Percentiles rank a stretch among this genome's conserved stretches.
Conservation (phyloP, 2,797 vertebrate genomes). For the Molothrus ater region DNA sequence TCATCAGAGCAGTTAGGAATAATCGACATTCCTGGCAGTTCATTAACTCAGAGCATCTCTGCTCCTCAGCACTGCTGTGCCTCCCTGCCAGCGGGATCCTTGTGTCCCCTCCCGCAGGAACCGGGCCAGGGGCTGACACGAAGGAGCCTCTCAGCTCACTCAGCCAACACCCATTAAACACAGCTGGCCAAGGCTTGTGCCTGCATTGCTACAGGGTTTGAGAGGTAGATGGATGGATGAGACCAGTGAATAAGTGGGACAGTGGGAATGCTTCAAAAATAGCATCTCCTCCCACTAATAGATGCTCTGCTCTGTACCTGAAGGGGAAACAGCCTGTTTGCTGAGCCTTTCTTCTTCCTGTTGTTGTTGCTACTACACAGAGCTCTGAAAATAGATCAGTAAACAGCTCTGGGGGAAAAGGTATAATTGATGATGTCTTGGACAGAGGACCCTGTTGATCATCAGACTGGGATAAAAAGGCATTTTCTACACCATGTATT, state of each 20-base stretch:
- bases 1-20: not conserved
- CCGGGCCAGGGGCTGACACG: not conserved
- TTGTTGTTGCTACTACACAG: not conserved
- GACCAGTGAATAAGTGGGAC: slow-evolving; percentile 45
- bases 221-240: slow-evolving; percentile 25
- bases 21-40: not conserved
- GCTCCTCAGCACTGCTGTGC: not conserved
- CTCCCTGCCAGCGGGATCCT: not conserved
- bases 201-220: slow-evolving; percentile 17
- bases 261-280: slow-evolving; percentile 1
- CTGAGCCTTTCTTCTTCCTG: not conserved
- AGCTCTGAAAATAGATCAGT: slow-evolving; percentile 26
- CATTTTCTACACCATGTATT: not conserved
- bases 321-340: not conserved
- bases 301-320: not conserved
- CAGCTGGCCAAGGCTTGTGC: not conserved
- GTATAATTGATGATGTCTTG: not conserved
- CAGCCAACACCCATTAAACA: slow-evolving; percentile 33
- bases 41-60: not conserved
- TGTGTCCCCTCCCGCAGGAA: not conserved
- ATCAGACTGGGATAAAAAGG: not conserved
- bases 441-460: not conserved
- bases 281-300: slow-evolving; percentile 9
- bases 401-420: not conserved
- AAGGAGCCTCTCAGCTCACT: slow-evolving; percentile 10